These are phyloP conservation scores for rabbit (Oryctolagus cuniculus) DNA, from an alignment of 2,113 vertebrate species.

Conservation along the genomic window DNA sequence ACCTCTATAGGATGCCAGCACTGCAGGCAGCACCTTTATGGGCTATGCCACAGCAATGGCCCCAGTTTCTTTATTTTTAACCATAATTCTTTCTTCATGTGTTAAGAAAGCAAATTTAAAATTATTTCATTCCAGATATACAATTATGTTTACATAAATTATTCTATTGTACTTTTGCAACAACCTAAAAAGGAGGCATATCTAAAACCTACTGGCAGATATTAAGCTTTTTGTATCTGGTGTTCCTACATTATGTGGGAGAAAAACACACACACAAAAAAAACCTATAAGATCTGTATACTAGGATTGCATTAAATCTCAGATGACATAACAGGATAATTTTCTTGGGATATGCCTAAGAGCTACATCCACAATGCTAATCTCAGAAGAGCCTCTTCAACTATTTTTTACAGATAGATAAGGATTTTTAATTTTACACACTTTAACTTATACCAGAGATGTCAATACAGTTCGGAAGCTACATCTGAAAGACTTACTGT, in stretches of 20 bases:
- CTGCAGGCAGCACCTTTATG: too few relatives aligned
- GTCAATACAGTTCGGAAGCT: conserved; percentile 10
- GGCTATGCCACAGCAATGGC: too few relatives aligned
- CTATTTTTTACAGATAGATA: conserved; percentile 32
- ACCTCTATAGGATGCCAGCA: too few relatives aligned
- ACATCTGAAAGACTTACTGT: background rate
- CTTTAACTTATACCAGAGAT: conserved; percentile 24
- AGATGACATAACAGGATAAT: background rate
- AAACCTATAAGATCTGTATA: background rate
- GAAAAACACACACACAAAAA: background rate
- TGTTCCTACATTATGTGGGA: background rate
- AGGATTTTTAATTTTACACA: conserved; percentile 24
- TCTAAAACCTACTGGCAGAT: background rate
- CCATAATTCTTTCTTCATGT: background rate
- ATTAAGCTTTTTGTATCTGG: background rate
- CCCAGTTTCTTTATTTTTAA: background rate
- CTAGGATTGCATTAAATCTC: background rate
- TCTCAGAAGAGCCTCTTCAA: background rate
- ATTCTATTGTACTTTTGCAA: background rate
- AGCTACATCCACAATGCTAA: background rate
- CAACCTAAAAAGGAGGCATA: background rate
- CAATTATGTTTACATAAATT: background rate
- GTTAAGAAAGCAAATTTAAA: background rate
- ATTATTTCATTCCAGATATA: background rate
- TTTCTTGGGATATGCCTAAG: background rate